Percentiles rank a stretch among this genome's conserved stretches.
Conservation (phyloP, 2,888 invertebrate genomes). For the Ophion costatus region DNA sequence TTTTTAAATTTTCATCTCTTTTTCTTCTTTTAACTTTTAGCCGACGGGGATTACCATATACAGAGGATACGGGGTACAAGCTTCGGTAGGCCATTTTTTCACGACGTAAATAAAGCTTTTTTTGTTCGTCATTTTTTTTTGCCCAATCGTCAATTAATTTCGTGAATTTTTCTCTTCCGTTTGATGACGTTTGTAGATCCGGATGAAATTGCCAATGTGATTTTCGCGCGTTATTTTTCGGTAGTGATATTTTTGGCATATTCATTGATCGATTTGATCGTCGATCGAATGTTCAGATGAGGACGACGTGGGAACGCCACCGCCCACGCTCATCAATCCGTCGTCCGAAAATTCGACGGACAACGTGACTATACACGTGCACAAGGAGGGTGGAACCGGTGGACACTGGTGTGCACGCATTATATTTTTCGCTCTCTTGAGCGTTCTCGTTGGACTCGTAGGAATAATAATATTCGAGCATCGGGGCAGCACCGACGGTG, state of each 20-base stretch:
- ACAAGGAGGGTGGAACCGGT: conserved; percentile 90
- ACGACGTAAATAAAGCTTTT: conserved; percentile 27
- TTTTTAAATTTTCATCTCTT: conserved; percentile 20
- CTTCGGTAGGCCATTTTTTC: conserved; percentile 67
- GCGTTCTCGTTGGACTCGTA: conserved; percentile 89
- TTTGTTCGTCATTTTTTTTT: conserved; percentile 5
- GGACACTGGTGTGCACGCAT: conserved; percentile 94
- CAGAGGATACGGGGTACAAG: conserved; percentile 70
- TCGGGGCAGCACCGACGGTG: conserved; percentile 91
- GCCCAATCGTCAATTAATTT: not conserved
- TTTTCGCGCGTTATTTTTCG: not conserved
- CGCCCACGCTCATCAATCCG: conserved; percentile 74
- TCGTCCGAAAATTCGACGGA: conserved; percentile 82
- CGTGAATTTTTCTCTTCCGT: not conserved
- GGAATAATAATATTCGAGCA: conserved; percentile 92
- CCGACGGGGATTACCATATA: conserved; percentile 69
- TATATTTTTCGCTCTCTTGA: conserved; percentile 91
- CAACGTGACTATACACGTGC: conserved; percentile 91
- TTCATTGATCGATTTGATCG: not conserved
- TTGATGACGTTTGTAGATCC: not conserved
- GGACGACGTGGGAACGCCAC: conserved; percentile 79
- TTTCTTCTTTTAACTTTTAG: conserved; percentile 66
- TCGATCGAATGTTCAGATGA: conserved; percentile 73
- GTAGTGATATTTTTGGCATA: conserved; percentile 7
- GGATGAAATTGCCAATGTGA: not conserved